Evolutionary conservation across 2,797 vertebrate species (phyloP), one percentile per base, ranked within the genome.

Genomic region (Acanthurus tractus): DNA sequence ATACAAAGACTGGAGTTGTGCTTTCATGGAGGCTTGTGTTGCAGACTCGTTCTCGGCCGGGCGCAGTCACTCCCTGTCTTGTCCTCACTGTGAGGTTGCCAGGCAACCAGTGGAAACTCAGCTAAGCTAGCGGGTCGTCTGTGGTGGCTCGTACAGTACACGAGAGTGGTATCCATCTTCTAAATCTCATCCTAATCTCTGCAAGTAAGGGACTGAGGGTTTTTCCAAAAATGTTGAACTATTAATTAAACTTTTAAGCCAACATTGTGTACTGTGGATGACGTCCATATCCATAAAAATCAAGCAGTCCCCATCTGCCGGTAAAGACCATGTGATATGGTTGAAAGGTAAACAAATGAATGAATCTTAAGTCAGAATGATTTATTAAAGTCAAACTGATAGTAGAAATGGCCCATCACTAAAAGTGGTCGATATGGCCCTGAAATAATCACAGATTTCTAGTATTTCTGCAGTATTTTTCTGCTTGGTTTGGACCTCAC

Each of bases 21-120:
- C 2, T 44, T 42, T 50, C 15, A 20, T 20, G 17, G 8, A 22
- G 20, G 20, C 12, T 15, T 42, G 23, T 44, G 22, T 17, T 17
- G 6, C 46, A 50, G 45, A 57, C 62, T 22, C 8, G 10, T 36
- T 38, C 48, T 61, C 20, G 25, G 25, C 38, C 48, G 45, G 48
- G 55, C 44, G 48, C 63, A 75, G 63, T 66, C 72, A 23, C 63
- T 58, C 54, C 45, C 34, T 18, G 10, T 52, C 54, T 65, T 74
- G 62, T 65, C 71, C 71, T 66, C 54, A 59, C 50, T 67, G 63
- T 53, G 55, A 52, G 48, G 72, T 74, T 74, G 72, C 72, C 14
- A 66, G 48, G 55, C 55, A 74, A 74, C 63, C 40, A 40, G 56
- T 20, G 63, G 56, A 68, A 63, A 48, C 40, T 64, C 6, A 29